Base-by-base conservation (phyloP, 2,113 vertebrate genomes). In the Hippopotamus amphibius region DNA sequence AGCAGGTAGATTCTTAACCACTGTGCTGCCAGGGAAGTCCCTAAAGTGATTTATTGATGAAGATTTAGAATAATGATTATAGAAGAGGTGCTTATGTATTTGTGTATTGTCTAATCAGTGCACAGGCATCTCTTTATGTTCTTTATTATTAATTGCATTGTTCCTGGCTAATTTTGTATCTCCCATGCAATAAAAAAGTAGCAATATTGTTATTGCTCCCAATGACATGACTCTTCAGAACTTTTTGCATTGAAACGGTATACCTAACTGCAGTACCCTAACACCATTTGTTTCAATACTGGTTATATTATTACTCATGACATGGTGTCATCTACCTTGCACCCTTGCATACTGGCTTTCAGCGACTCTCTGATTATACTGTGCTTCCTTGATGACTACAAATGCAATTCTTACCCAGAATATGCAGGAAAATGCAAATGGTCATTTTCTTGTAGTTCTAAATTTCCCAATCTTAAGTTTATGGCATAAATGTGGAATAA, bases 281-380 rank as follows among this genome's bases (percentile, higher is more conserved):
- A 37, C 68, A 83, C 24, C 30, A 53, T 69, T 90, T 88, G 90
- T 80, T 72, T 94, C 92, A 95, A 48, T 80, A 86, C 30, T 90
- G 21, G 6, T 83, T 90, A 59, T 59, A 50, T 76, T 59, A 65
- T 88, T 88, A 91, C 37, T 95, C 61, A 69, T 37, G 21, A 50
- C 16, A 24, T 24, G 33, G 16, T 17, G 61, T 94, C 63, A 59
- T 93, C 37, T 81, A 72, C 68, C 7, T 43, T 77, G 61, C 28
- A 87, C 4, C 19, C 19, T 53, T 46, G 71, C 92, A 63, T 53
- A 16, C 13, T 59, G 71, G 30, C n/a, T 96, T 93, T 81, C 71
- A 69, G 0, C 17, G 63, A 65, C n/a, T 85, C 24, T 61, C n/a
- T 90, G 61, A 77, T 37, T 74, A 9, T 33, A 17, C 5, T 71